Percentiles rank a stretch among this genome's conserved stretches.
Conservation (phyloP, 1,140 invertebrate species). For the Drosophila eugracilis region DNA sequence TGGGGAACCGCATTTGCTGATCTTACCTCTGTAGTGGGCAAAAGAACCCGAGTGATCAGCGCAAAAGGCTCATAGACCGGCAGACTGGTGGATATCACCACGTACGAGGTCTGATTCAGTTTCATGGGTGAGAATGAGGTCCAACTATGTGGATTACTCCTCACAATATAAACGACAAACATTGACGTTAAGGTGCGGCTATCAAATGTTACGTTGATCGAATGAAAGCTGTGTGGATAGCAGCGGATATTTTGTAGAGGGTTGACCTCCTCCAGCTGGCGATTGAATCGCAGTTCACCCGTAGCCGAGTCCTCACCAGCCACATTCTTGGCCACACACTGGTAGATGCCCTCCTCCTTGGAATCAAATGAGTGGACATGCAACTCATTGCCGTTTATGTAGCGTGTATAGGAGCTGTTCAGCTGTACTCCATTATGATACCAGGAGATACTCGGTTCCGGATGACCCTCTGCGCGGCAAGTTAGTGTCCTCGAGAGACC, state of each 20-base stretch:
- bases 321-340: conserved; percentile 80
- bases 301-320: conserved; percentile 76
- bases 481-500: conserved; percentile 62
- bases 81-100: conserved; percentile 73
- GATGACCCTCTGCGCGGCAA: conserved; percentile 75
- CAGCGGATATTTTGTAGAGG: conserved; percentile 78
- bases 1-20: conserved; percentile 48
- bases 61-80: conserved; percentile 79
- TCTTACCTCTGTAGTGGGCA: conserved; percentile 65
- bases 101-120: conserved; percentile 74
- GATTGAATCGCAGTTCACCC: conserved; percentile 71
- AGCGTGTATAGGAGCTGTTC: conserved; percentile 77
- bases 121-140: conserved; percentile 72
- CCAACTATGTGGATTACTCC: conserved; percentile 78
- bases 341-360: conserved; percentile 82
- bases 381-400: conserved; percentile 75
- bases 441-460: conserved; percentile 69
- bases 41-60: conserved; percentile 72
- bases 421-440: conserved; percentile 75
- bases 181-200: conserved; percentile 68
- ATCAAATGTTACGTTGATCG: conserved; percentile 81
- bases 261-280: conserved; percentile 59
- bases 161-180: conserved; percentile 78
- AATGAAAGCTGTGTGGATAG: conserved; percentile 80
- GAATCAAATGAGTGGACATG: conserved; percentile 78